These are phyloP conservation scores for Benitochromis conjunctus DNA, from an alignment of 2,113 vertebrate genomes.

Conservation along the genomic window DNA sequence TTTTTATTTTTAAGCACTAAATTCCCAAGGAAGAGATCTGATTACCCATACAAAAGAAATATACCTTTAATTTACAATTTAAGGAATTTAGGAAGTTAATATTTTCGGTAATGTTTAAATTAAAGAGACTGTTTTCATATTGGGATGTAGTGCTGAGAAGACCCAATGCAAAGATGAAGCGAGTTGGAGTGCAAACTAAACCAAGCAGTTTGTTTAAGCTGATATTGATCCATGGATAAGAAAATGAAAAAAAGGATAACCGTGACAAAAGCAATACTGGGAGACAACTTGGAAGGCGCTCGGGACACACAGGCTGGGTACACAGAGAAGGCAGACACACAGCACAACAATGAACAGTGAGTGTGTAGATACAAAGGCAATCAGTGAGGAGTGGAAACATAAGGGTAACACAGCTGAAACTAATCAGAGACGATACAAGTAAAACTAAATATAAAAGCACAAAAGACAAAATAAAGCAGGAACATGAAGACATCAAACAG, in stretches of 20 bases:
- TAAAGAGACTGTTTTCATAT: background rate
- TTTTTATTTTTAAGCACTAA: background rate
- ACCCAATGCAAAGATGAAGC: background rate
- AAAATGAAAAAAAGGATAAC: background rate
- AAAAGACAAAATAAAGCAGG: background rate
- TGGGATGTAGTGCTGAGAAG: background rate
- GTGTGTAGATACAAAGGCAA: background rate
- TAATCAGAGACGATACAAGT: background rate
- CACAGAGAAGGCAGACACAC: background rate
- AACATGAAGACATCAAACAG: rapidly evolving
- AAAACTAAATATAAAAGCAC: background rate
- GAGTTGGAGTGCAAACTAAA: background rate
- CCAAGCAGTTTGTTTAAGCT: background rate
- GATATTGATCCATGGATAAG: background rate
- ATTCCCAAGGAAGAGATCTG: background rate
- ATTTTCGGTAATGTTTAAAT: background rate
- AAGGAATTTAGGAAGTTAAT: background rate
- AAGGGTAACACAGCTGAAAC: background rate
- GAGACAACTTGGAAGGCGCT: background rate
- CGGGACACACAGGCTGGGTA: background rate
- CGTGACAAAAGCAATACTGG: background rate
- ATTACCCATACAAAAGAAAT: background rate
- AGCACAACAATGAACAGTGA: background rate
- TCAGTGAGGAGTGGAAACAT: background rate
- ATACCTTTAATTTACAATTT: background rate